Evolutionary conservation across 2,113 vertebrate genomes (phyloP).

Genomic region (Pithys albifrons): DNA sequence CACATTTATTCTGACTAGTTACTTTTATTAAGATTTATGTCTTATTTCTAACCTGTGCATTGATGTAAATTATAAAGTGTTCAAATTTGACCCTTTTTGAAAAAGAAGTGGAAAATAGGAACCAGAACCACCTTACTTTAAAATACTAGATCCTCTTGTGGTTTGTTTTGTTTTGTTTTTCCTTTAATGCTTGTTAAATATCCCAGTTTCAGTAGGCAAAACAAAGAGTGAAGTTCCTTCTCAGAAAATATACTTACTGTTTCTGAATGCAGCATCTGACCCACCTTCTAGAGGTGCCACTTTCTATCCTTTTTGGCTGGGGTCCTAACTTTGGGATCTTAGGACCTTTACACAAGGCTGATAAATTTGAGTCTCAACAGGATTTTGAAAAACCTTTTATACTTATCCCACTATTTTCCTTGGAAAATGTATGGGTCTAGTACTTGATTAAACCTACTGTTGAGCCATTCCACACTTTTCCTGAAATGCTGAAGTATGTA

Average conservation of each 20-base stretch:
- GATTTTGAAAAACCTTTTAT: neutral
- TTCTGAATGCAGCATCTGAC: neutral
- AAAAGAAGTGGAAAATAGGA: neutral
- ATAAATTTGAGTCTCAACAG: neutral
- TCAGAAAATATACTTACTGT: neutral
- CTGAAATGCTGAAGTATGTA: neutral
- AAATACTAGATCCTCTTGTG: neutral
- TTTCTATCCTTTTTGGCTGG: neutral
- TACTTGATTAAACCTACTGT: neutral
- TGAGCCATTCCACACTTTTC: neutral
- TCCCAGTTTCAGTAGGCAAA: accelerated
- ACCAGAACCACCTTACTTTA: neutral
- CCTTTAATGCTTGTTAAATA: neutral
- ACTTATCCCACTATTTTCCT: neutral
- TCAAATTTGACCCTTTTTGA: neutral
- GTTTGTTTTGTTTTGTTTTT: neutral
- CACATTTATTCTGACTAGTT: neutral
- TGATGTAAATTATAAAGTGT: neutral
- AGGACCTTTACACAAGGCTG: neutral
- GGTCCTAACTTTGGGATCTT: neutral
- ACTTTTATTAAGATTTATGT: neutral
- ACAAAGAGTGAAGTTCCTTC: neutral
- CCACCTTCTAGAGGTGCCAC: neutral
- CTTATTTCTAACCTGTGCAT: neutral
- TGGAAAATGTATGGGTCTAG: neutral